Conservation (phyloP, 1,140 invertebrate genomes). For the Drosophila funebris region DNA sequence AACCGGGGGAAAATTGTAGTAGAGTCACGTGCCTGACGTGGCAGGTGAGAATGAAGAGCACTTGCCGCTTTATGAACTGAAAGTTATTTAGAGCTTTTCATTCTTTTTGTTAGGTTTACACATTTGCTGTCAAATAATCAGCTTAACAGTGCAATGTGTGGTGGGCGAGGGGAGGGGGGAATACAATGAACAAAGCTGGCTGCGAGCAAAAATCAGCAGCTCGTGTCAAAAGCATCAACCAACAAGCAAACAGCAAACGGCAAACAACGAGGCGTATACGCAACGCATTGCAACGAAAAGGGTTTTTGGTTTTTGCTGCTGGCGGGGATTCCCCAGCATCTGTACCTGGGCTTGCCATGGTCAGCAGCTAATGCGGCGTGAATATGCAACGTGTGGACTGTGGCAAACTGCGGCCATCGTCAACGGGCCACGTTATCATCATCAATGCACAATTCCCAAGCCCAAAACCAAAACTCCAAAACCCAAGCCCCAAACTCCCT, state of each 20-base stretch:
- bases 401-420: slow-evolving; percentile 34
- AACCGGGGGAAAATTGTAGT: not conserved
- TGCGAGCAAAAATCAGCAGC: slow-evolving; percentile 62
- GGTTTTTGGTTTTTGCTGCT: slow-evolving; percentile 18
- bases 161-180: too few relatives aligned
- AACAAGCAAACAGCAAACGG: slow-evolving; percentile 25
- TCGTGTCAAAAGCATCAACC: slow-evolving; percentile 79
- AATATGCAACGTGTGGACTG: slow-evolving; percentile 60
- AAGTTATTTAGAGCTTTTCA: not conserved
- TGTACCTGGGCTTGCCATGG: slow-evolving; percentile 4
- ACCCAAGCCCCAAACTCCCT: not conserved
- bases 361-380: slow-evolving; percentile 72
- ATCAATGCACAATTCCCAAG: slow-evolving; percentile 70
- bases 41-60: slow-evolving; percentile 20
- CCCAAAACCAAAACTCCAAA: not conserved
- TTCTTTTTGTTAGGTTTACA: not conserved
- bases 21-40: slow-evolving; percentile 30
- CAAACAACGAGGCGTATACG: slow-evolving; percentile 55
- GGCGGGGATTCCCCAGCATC: not conserved
- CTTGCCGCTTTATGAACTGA: slow-evolving; percentile 17
- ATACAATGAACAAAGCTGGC: not conserved
- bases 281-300: slow-evolving; percentile 31
- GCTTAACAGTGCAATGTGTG: slow-evolving; percentile 59
- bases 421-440: slow-evolving; percentile 60
- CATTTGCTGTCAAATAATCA: slow-evolving; percentile 55